Percentiles rank a stretch among this genome's conserved stretches.
Evolutionary conservation across 2,113 vertebrate genomes (phyloP).

Genomic region (Coreoperca whiteheadi): DNA sequence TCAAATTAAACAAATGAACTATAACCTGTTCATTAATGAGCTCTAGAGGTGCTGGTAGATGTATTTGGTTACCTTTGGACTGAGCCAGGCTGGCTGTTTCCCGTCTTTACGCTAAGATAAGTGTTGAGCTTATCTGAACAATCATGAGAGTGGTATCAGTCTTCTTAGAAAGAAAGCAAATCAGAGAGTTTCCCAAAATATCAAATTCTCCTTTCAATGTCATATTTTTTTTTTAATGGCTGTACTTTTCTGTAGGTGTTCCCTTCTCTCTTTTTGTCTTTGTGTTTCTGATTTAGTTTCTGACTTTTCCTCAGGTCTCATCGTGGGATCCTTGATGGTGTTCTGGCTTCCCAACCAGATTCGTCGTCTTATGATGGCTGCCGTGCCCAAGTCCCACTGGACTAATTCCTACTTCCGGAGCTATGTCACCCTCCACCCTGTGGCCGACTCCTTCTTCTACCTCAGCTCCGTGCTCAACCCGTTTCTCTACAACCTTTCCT

Average conservation of each 20-base stretch:
- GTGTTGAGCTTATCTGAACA: no score
- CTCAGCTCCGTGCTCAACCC: slow-evolving; percentile 96
- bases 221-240: neutral
- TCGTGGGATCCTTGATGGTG: slow-evolving; percentile 87
- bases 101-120: neutral
- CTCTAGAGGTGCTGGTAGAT: neutral
- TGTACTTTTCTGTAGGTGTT: neutral
- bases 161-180: neutral
- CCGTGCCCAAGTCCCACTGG: slow-evolving; percentile 90
- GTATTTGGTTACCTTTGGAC: neutral
- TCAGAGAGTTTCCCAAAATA: neutral
- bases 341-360: slow-evolving; percentile 97
- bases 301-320: slow-evolving; percentile 84
- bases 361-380: slow-evolving; percentile 90
- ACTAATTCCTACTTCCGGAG: slow-evolving; percentile 84
- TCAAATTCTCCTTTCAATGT: neutral
- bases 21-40: neutral
- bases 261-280: neutral
- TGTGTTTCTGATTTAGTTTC: slow-evolving; percentile 1
- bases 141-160: neutral
- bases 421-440: slow-evolving; percentile 88
- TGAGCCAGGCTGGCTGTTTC: neutral
- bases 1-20: no score
- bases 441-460: slow-evolving; percentile 94
- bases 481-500: slow-evolving; percentile 95